Evolutionary conservation across 2,113 vertebrate genomes (phyloP).

Genomic region (Menura novaehollandiae): DNA sequence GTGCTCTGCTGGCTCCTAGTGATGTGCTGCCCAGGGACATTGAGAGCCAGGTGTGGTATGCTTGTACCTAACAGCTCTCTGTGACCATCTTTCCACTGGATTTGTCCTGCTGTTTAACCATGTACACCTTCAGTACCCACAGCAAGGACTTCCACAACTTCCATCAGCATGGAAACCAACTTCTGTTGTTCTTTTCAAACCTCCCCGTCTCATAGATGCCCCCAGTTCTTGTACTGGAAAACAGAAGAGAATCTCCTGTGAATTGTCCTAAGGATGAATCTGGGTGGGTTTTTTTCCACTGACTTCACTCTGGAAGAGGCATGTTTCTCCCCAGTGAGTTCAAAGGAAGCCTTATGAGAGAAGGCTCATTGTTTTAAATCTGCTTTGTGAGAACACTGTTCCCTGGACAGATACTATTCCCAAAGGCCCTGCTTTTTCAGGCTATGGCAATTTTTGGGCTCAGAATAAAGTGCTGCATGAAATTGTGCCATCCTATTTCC

Average conservation of each 20-base stretch:
- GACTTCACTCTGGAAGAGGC: neutral
- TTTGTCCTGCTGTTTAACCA: neutral
- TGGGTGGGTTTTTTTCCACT: neutral
- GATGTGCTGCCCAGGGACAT: neutral
- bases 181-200: neutral
- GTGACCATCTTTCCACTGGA: neutral
- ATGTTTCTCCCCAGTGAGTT: neutral
- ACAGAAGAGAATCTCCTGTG: neutral
- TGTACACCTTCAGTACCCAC: neutral
- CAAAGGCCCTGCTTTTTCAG: neutral
- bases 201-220: neutral
- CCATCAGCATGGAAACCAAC: rapidly evolving
- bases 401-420: neutral
- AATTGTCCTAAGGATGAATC: neutral
- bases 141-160: neutral
- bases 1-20: neutral
- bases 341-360: neutral
- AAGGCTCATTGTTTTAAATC: neutral
- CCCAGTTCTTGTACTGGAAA: neutral
- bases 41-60: neutral
- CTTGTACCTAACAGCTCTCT: neutral
- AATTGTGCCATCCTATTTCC: neutral
- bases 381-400: neutral
- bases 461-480: neutral
- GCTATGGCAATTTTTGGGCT: neutral